Evolutionary conservation across 2,888 invertebrate species (phyloP), one percentile per base, ranked within the genome.

Genomic region (Ligdia adustata): DNA sequence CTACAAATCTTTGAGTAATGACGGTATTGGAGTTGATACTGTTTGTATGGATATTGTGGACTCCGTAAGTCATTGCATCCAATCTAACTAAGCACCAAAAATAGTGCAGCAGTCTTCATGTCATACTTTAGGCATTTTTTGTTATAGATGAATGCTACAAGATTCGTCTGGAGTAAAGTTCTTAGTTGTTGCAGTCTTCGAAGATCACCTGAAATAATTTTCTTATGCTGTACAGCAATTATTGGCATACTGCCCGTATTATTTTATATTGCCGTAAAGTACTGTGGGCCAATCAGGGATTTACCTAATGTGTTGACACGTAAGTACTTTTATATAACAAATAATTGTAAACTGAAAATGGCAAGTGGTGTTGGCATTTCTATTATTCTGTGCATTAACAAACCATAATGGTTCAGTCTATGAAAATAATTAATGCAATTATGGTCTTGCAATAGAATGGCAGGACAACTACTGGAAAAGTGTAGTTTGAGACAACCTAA

Each of bases 41-140:
- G 83, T 93, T 47, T 94, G 94, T 62, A 93, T 94, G 92, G 94
- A 94, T 71, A 89, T 93, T 57, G 92, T 93, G 1, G 94, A 94
- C 78, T 81, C 92, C 57, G 94, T 93, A 79, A 87, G 90, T 82
- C 50, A 28, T 6, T 5, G 9, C 1, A n/a, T 22, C 2, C 9
- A 9, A 11, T 20, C 12, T 11, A n/a, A 9, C 5, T n/a, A 32
- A n/a, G 24, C 5, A 18, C 18, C 6, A 18, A 1, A 18, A 18
- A 18, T 18, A 18, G 6, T 18, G 6, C 1, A 4, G 4, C 18
- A 18, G 18, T n/a, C n/a, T n/a, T n/a, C n/a, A n/a, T n/a, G n/a
- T n/a, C n/a, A n/a, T n/a, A 18, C 18, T 18, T 18, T 18, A 22
- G 22, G n/a, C 18, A 15, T 16, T 26, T 2, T 24, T 7, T 27